Percentiles rank a stretch among this genome's conserved stretches.
phyloP scores from a whole-genome alignment of 2,797 vertebrate species.

The Mus minutoides region DNA sequence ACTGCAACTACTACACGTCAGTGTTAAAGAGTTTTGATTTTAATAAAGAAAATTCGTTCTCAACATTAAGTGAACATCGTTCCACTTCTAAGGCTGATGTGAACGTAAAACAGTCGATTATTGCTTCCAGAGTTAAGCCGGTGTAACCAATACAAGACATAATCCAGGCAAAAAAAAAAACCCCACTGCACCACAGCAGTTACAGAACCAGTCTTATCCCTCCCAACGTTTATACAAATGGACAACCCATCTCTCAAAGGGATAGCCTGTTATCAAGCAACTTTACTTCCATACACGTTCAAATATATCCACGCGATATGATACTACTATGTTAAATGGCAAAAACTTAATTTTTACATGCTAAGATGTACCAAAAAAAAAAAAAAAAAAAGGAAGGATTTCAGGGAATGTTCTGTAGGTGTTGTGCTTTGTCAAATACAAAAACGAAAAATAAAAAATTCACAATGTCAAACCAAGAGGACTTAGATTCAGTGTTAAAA shows the following conservation, averaged over 20 bases:
- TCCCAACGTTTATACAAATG: neutral
- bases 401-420: neutral
- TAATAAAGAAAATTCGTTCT: conserved; percentile 66
- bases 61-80: conserved; percentile 44
- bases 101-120: conserved; percentile 66
- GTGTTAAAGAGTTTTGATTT: conserved; percentile 57
- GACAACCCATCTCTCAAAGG: conserved; percentile 32
- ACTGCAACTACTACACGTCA: conserved; percentile 29
- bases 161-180: conserved; percentile 20
- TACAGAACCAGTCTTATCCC: neutral
- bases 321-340: conserved; percentile 2
- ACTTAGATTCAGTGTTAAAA: conserved; percentile 66
- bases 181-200: neutral
- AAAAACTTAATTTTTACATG: conserved; percentile 48
- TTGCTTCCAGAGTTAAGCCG: conserved; percentile 72
- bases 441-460: conserved; percentile 52
- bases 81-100: conserved; percentile 61
- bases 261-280: neutral
- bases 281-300: conserved; percentile 17
- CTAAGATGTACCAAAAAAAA: neutral
- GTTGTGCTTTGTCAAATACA: conserved; percentile 28
- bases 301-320: conserved; percentile 10
- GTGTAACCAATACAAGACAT: conserved; percentile 36
- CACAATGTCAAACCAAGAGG: conserved; percentile 61
- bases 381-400: neutral